A percentile compares a stretch with the other conserved stretches of the same genome.
Evolutionary conservation across 2,113 vertebrate genomes (phyloP).

Genomic region (Petroica traversi): DNA sequence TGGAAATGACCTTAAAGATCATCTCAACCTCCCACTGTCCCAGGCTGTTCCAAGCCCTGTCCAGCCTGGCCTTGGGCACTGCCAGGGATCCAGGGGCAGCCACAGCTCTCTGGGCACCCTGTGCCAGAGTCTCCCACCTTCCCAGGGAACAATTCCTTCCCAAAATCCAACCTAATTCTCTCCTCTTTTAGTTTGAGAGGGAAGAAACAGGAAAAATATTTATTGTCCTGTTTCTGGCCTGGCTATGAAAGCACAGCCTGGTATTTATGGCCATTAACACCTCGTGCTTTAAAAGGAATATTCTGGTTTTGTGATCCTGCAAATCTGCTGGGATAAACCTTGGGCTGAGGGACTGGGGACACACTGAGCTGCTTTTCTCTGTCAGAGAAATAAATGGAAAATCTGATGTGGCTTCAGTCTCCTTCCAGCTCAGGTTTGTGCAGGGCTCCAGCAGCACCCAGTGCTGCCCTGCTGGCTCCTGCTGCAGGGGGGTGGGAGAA

Average conservation of each 20-base stretch:
- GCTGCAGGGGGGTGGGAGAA: neutral
- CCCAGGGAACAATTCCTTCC: neutral
- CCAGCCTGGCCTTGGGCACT: neutral
- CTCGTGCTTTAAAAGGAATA: neutral
- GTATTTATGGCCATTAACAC: accelerated
- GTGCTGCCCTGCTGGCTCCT: neutral
- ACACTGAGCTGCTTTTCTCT: accelerated
- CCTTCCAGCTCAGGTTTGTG: accelerated
- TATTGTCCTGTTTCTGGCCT: neutral
- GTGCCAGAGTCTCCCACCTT: neutral
- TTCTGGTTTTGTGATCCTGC: neutral
- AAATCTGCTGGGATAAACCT: accelerated
- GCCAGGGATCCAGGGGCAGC: neutral
- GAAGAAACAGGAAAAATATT: neutral
- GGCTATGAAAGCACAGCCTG: neutral
- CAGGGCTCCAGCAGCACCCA: accelerated
- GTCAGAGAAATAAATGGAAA: accelerated
- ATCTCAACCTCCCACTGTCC: accelerated
- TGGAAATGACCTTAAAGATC: neutral
- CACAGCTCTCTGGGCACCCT: neutral
- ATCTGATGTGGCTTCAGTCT: accelerated
- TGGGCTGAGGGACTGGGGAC: accelerated
- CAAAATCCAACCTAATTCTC: neutral
- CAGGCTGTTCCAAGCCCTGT: neutral
- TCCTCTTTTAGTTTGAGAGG: neutral